Evolutionary conservation across 2,797 vertebrate genomes (phyloP), one percentile per base, ranked within the genome.

Genomic region (Tapirus indicus): DNA sequence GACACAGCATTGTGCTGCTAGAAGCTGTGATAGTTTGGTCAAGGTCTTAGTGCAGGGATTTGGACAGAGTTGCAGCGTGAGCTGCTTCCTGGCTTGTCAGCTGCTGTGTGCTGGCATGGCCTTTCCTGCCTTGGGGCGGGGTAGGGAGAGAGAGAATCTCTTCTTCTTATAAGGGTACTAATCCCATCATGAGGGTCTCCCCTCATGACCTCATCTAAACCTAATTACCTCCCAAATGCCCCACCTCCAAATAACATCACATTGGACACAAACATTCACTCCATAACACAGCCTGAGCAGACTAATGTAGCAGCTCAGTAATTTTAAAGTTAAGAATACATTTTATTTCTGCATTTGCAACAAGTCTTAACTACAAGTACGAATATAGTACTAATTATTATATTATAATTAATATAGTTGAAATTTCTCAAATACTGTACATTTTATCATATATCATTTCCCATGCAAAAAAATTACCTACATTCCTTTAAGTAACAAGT

Each of bases 301-400:
- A 88, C 41, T 44, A 71, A 60, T 47, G 52, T 27, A 93, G 41
- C 14, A 91, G 47, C 54, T 79, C 71, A 74, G 52, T 71, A 38
- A 88, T 91, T 93, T 93, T 74, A 62, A 86, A 90, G 60, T 85
- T 84, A 90, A 96, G 69, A 93, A 78, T 93, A 52, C 38, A 80
- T 60, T 71, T 94, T 72, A 82, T 94, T 86, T 96, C 60, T 35
- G 52, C 49, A 64, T 93, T 95, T 97, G 49, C 69, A 95, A 87
- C 56, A 90, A 91, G 49, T 83, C 85, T 87, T 90, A 96, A 94
- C 60, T 95, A 82, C 41, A 94, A 86, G 32, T 71, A 95, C n/a
- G 62, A 21, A 86, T 71, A 44, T 13, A 52, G 41, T 77, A 91
- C 88, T 78, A 72, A 62, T 56, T 91, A 54, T 72, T 78, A 25